A percentile compares a stretch with the other conserved stretches of the same genome.
phyloP scores from a whole-genome alignment of 2,888 invertebrate species.

The Cloeon dipterum region DNA sequence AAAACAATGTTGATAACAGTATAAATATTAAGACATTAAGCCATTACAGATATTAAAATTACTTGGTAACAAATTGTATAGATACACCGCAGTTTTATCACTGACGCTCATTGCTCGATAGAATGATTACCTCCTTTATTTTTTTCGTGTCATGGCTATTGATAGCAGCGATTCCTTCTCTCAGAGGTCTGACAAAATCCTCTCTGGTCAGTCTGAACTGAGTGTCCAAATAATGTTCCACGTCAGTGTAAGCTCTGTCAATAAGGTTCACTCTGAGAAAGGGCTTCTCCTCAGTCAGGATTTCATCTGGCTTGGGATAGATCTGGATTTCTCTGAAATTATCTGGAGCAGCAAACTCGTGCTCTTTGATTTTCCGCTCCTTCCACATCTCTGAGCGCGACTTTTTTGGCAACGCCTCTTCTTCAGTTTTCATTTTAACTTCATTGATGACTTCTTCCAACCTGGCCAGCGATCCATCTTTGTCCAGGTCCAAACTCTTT shows the following conservation, averaged over 20 bases:
- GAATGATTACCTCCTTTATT: no score
- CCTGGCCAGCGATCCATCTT: not conserved
- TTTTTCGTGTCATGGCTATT: not conserved
- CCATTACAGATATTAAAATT: no score
- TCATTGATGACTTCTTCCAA: not conserved
- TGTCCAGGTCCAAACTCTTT: not conserved
- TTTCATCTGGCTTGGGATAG: constrained; percentile 23
- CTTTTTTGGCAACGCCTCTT: not conserved
- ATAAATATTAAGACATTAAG: no score
- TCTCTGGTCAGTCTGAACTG: constrained; percentile 57
- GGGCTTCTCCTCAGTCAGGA: constrained; percentile 14
- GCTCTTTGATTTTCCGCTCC: not conserved
- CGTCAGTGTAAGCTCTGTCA: constrained; percentile 33
- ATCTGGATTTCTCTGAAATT: constrained; percentile 20
- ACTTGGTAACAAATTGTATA: no score
- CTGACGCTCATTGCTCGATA: no score
- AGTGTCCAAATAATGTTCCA: constrained; percentile 52
- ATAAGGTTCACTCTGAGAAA: constrained; percentile 32
- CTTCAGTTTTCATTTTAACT: not conserved
- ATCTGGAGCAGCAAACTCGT: constrained; percentile 19
- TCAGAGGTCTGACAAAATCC: constrained; percentile 51
- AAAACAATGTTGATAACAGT: no score
- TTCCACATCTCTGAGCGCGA: constrained; percentile 13
- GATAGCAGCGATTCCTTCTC: constrained; percentile 30
- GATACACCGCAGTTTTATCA: no score